Evolutionary conservation across 2,113 vertebrate species (phyloP).

Genomic region (Pelusios castaneus): DNA sequence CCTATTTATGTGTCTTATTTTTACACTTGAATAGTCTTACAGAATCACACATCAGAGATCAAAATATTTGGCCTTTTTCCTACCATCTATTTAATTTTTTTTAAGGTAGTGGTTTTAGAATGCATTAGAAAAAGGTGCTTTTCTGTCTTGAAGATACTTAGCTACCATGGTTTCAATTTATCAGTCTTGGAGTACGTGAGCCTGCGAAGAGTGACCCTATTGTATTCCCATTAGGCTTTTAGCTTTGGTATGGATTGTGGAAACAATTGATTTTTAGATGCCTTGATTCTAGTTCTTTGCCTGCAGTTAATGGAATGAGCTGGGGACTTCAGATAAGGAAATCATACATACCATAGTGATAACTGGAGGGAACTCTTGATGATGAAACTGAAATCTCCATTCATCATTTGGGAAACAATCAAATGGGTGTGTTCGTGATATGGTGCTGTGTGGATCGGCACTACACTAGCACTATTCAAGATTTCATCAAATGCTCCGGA

Average conservation of each 20-base stretch:
- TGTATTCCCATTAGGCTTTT: background rate
- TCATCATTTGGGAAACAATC: background rate
- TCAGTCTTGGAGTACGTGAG: background rate
- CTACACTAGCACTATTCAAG: background rate
- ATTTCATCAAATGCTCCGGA: background rate
- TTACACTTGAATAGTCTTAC: background rate
- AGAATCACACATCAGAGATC: background rate
- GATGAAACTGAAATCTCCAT: background rate
- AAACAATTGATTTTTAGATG: background rate
- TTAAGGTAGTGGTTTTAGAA: background rate
- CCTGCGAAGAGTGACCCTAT: background rate
- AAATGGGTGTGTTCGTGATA: background rate
- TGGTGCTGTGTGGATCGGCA: background rate
- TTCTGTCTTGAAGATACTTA: background rate
- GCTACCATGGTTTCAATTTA: background rate
- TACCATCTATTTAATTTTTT: background rate
- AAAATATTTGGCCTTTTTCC: background rate
- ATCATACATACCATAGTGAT: background rate
- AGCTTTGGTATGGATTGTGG: background rate
- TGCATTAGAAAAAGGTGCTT: background rate
- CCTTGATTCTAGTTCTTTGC: background rate
- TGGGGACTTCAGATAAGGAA: background rate
- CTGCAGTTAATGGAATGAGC: background rate
- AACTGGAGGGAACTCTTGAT: background rate
- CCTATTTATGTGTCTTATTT: background rate